Evolutionary conservation across 1,140 invertebrate species (phyloP).

Genomic region (Octopus sinensis): DNA sequence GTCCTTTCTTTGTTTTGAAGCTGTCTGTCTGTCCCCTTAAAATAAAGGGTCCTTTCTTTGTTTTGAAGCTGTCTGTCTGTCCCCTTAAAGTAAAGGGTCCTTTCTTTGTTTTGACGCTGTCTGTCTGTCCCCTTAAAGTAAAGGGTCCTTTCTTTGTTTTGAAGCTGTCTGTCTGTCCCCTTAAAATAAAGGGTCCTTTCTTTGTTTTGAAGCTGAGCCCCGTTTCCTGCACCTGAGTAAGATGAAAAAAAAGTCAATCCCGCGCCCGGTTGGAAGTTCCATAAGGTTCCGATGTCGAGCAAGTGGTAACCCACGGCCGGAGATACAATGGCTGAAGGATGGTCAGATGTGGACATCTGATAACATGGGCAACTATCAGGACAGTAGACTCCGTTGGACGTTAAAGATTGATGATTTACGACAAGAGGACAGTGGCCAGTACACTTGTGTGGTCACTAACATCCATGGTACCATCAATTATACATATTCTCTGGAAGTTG

Average conservation of each 20-base stretch:
- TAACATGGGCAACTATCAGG: conserved; percentile 14
- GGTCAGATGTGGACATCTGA: conserved; percentile 16
- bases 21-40: no score
- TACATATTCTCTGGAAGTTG: conserved; percentile 46
- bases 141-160: no score
- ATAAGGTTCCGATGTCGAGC: conserved; percentile 53
- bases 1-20: no score
- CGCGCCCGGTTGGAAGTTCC: conserved; percentile 38
- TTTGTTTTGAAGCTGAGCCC: conserved; percentile 34
- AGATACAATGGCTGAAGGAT: conserved; percentile 55
- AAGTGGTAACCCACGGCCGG: conserved; percentile 56
- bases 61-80: no score
- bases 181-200: not conserved
- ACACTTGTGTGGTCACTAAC: conserved; percentile 46
- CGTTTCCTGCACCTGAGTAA: conserved; percentile 39
- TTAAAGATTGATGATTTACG: conserved; percentile 37
- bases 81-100: no score
- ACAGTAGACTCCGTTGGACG: conserved; percentile 32
- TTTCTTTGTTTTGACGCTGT: no score
- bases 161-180: no score
- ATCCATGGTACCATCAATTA: conserved; percentile 43
- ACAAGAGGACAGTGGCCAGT: conserved; percentile 39
- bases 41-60: no score
- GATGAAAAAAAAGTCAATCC: conserved; percentile 33
- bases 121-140: no score